Evolutionary conservation across 2,888 invertebrate genomes (phyloP).

Genomic region (Apomyelois bistriatella): DNA sequence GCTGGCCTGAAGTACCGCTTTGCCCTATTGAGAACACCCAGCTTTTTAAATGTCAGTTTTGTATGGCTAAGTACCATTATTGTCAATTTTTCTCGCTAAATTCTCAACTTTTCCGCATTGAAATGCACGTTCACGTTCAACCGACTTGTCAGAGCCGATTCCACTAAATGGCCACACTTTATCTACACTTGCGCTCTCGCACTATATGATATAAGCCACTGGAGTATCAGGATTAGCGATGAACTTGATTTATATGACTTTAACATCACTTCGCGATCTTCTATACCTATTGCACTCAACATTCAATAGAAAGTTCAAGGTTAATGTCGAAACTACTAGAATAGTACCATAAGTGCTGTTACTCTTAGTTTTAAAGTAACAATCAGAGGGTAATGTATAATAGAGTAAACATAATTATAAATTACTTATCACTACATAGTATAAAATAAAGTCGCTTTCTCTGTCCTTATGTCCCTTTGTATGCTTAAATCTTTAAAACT

Average conservation of each 20-base stretch:
- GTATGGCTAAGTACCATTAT: no score
- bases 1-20: no score
- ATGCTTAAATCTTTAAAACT: no score
- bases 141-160: conserved; percentile 6
- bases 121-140: conserved; percentile 3
- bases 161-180: conserved; percentile 20
- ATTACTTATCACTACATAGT: no score
- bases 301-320: conserved; percentile 31
- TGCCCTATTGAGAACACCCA: no score
- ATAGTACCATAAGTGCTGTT: not conserved
- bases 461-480: no score
- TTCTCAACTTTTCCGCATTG: not conserved
- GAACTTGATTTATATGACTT: conserved; percentile 41
- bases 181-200: conserved; percentile 23
- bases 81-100: no score
- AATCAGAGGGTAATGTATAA: no score
- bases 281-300: not conserved
- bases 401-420: no score
- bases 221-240: conserved; percentile 31
- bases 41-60: no score
- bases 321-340: conserved; percentile 23
- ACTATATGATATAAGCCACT: conserved; percentile 14
- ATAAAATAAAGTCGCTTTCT: no score
- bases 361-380: not conserved
- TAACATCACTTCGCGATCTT: conserved; percentile 17